Base-by-base conservation (phyloP, 2,888 invertebrate genomes). In the Drosophila macrospina region DNA sequence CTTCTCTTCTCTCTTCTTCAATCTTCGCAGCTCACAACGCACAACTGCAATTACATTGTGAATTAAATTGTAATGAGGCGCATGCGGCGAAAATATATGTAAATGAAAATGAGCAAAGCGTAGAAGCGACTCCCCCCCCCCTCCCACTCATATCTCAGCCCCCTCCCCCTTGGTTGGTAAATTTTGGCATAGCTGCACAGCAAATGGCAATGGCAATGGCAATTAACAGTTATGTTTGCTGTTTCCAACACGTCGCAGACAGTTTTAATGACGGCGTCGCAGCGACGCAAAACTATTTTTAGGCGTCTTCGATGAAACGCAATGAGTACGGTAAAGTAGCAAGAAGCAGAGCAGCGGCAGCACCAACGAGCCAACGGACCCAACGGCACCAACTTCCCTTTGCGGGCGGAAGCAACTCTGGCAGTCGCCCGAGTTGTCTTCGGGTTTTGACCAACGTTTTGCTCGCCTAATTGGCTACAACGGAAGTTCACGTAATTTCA, bases 21-120 rank as follows among this genome's bases (percentile, higher is more conserved):
- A n/a, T 10, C 60, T 32, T 16, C 51, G 36, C 13, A 32, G 13
- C 45, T 41, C 41, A 30, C 37, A 20, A 42, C 45, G n/a, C 69
- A 36, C 69, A 60, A 62, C 78, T 86, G 78, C 83, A 88, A 88
- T 88, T 88, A 88, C 89, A 87, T 85, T 88, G 83, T 87, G 89
- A 88, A 89, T 88, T 80, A 87, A 89, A 89, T 88, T 88, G 80
- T 89, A 89, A 89, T 88, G 89, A 89, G 88, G 85, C 85, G 79
- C 86, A 88, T 86, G 86, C 74, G 78, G 81, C 70, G 55, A 66
- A 84, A 86, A 28, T 28, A 28, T 7, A 6, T 28, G 5, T 81
- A 68, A 78, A 68, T 82, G 82, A 79, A 88, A 74, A 86, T 83
- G 72, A 70, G 81, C 41, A 42, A 3, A 20, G 65, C 59, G n/a